Conservation (phyloP, 2,797 vertebrate species). For the Gallirallus australis region DNA sequence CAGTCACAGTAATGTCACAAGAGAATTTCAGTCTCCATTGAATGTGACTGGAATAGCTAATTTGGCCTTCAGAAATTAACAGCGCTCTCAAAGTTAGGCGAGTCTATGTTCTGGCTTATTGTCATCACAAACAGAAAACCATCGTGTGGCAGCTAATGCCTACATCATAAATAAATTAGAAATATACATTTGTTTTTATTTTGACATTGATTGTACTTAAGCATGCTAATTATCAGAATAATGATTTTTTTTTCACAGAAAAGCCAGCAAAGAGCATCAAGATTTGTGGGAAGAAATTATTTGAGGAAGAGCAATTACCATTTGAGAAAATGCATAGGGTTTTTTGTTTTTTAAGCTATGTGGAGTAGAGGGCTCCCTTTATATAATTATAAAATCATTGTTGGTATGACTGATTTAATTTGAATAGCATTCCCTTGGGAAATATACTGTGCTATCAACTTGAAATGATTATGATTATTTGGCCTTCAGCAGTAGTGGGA, state of each 20-base stretch:
- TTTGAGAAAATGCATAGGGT: neutral
- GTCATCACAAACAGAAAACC: neutral
- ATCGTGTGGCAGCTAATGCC: neutral
- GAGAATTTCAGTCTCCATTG: neutral
- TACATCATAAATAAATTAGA: neutral
- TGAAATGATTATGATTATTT: slow-evolving; percentile 76
- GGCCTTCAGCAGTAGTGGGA: slow-evolving; percentile 72
- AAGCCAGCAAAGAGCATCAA: neutral
- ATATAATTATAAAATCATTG: slow-evolving; percentile 70
- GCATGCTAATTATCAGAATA: slow-evolving; percentile 22
- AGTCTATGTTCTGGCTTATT: neutral
- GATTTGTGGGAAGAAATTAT: neutral
- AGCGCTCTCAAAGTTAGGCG: neutral
- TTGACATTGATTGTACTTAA: neutral
- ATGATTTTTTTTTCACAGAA: neutral
- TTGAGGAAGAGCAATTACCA: neutral
- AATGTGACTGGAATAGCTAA: neutral
- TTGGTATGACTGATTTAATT: slow-evolving; percentile 75
- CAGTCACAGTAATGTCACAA: neutral
- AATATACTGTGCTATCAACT: slow-evolving; percentile 72
- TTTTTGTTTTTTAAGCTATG: neutral
- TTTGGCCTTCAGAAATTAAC: neutral
- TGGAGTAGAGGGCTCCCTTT: slow-evolving; percentile 41
- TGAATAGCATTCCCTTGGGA: slow-evolving; percentile 68
- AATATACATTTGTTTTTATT: slow-evolving; percentile 10